Evolutionary conservation across 2,888 invertebrate genomes (phyloP).

Genomic region (Tetrapedia diversipes): DNA sequence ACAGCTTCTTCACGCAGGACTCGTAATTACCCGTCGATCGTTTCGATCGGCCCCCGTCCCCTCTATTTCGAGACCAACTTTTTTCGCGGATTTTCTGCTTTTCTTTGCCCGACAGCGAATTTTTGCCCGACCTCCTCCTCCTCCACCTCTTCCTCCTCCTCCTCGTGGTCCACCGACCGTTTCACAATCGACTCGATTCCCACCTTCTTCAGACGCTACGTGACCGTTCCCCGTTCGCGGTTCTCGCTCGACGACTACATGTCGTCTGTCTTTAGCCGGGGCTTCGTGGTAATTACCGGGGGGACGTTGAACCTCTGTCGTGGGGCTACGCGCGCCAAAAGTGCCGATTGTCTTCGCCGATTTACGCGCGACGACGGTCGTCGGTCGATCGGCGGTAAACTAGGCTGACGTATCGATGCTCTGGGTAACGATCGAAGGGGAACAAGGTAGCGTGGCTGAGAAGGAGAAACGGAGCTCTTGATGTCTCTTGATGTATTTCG

Average conservation of each 20-base stretch:
- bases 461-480: background rate
- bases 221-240: constrained; percentile 60
- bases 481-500: background rate
- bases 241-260: constrained; percentile 53
- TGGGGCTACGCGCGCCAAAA: constrained; percentile 23
- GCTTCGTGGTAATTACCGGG: constrained; percentile 75
- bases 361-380: constrained; percentile 12
- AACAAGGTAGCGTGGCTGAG: too few species aligned
- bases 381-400: constrained; percentile 12
- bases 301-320: constrained; percentile 72
- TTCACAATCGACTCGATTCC: constrained; percentile 59
- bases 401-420: background rate
- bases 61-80: constrained; percentile 54
- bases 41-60: constrained; percentile 41
- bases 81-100: constrained; percentile 43
- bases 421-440: background rate
- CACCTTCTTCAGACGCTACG: constrained; percentile 67
- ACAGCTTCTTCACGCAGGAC: constrained; percentile 78
- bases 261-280: constrained; percentile 66
- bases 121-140: constrained; percentile 23
- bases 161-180: constrained; percentile 32
- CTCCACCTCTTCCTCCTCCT: background rate
- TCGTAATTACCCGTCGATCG: constrained; percentile 75
- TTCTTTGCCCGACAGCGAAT: constrained; percentile 39
- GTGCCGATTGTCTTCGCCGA: constrained; percentile 28